Evolutionary conservation across 2,113 vertebrate species (phyloP), one percentile per base, ranked within the genome.

Genomic region (Calypte anna): DNA sequence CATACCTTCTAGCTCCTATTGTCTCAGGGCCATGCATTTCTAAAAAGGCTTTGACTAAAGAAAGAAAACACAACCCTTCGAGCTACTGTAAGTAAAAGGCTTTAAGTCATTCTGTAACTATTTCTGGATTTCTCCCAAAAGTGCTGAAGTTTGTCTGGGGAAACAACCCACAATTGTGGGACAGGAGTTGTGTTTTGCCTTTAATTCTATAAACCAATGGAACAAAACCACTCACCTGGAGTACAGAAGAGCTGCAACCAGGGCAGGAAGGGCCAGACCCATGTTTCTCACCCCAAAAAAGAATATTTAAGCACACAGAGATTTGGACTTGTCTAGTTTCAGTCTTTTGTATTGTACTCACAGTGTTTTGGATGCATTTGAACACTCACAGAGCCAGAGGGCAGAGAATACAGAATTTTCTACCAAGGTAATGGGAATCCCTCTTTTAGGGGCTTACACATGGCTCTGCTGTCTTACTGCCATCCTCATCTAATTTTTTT

Each of bases 91-190:
- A 43, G 15, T 38, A n/a, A 83, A 93, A 81, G 14, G 36, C 43
- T 80, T 91, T 10, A 83, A 88, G 38, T 86, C 2, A 81, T 75
- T 72, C 75, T 54, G 10, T 91, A 92, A 21, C 69, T 88, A 16
- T 83, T 88, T 63, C 51, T 93, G 3, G 1, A 28, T 93, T 92
- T 81, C 25, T 75, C 73, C 72, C 68, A 48, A 15, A 88, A 84
- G 48, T 67, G 9, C n/a, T 78, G 31, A 80, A 24, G 14, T 83
- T 88, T 86, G 18, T 76, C 28, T 54, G 21, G 38, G 25, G 55
- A 8, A 23, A 58, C 23, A n/a, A 12, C 9, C 12, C 30, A 36
- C 57, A n/a, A 59, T 57, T 0, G 0, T 74, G 57, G 64, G 51
- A 14, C 8, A 44, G 64, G 31, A 70, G 28, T 22, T 51, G 22